A percentile compares a stretch with the other conserved stretches of the same genome.
Evolutionary conservation across 2,113 vertebrate species (phyloP).

Genomic region (Festucalex cinctus): DNA sequence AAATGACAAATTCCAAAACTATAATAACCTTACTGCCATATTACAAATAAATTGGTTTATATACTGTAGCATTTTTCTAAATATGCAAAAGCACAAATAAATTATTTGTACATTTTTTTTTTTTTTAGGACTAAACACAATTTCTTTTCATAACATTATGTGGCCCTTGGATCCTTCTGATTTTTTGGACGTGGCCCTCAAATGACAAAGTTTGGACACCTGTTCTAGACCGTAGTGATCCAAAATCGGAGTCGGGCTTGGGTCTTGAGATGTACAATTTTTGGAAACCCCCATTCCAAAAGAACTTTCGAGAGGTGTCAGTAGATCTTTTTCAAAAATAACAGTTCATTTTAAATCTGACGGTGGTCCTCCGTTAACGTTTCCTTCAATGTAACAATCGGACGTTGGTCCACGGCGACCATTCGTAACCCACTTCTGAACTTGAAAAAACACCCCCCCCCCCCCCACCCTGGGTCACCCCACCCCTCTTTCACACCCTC

Average conservation of each 20-base stretch:
- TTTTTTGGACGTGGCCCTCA: too few species aligned
- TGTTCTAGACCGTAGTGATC: background rate
- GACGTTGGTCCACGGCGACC: background rate
- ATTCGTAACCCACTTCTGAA: slow-evolving; percentile 52
- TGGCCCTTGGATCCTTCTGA: too few species aligned
- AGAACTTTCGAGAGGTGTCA: background rate
- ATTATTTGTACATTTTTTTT: too few species aligned
- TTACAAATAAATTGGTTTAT: too few species aligned
- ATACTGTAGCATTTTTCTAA: too few species aligned
- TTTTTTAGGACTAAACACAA: too few species aligned
- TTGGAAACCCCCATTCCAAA: background rate
- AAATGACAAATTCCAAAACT: too few species aligned
- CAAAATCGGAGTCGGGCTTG: background rate
- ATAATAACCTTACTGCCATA: too few species aligned
- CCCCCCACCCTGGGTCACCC: slow-evolving; percentile 32
- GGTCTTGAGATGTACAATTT: background rate
- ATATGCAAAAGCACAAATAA: too few species aligned
- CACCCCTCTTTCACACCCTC: slow-evolving; percentile 12
- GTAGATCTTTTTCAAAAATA: background rate
- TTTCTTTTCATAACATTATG: too few species aligned
- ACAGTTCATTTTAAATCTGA: background rate
- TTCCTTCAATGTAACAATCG: background rate
- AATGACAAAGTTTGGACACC: too few species aligned
- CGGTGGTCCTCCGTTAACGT: background rate
- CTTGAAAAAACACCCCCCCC: slow-evolving; percentile 39